Evolutionary conservation across 2,888 invertebrate genomes (phyloP).

Genomic region (Himalopsyche tibetana): DNA sequence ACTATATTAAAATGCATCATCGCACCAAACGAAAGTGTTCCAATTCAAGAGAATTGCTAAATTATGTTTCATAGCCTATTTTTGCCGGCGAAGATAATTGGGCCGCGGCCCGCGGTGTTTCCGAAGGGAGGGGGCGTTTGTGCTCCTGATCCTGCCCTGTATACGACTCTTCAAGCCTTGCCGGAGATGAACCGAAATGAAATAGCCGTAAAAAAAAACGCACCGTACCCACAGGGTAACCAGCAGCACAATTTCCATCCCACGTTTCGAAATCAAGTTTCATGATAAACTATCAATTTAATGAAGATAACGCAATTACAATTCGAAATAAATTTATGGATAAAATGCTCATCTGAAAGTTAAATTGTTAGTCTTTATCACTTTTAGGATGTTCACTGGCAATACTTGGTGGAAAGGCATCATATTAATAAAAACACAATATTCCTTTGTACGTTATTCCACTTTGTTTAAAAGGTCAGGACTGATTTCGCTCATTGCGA

Average conservation of each 20-base stretch:
- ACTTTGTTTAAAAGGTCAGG: too few relatives aligned
- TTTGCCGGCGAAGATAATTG: slow-evolving; percentile 61
- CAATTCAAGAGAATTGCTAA: slow-evolving; percentile 64
- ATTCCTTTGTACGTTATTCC: too few relatives aligned
- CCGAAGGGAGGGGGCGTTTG: slow-evolving; percentile 44
- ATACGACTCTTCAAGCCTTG: slow-evolving; percentile 13
- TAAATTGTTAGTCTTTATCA: too few relatives aligned
- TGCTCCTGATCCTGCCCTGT: slow-evolving; percentile 19
- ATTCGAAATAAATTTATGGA: too few relatives aligned
- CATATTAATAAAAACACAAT: too few relatives aligned
- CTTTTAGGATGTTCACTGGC: too few relatives aligned
- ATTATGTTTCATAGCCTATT: slow-evolving; percentile 64
- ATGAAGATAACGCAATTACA: too few relatives aligned
- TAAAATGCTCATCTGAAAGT: too few relatives aligned
- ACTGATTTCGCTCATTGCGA: too few relatives aligned
- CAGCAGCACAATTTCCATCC: neutral
- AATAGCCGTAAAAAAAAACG: slow-evolving; percentile 9
- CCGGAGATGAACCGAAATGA: slow-evolving; percentile 37
- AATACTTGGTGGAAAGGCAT: too few relatives aligned
- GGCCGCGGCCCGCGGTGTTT: slow-evolving; percentile 54
- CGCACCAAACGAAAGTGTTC: slow-evolving; percentile 62
- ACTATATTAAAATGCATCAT: slow-evolving; percentile 65
- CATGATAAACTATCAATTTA: too few relatives aligned
- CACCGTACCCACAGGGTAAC: neutral
- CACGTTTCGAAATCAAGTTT: too few relatives aligned